A percentile compares a stretch with the other conserved stretches of the same genome.
These are phyloP conservation scores for Melipona beecheii DNA, from an alignment of 2,888 invertebrate species.

Conservation along the genomic window DNA sequence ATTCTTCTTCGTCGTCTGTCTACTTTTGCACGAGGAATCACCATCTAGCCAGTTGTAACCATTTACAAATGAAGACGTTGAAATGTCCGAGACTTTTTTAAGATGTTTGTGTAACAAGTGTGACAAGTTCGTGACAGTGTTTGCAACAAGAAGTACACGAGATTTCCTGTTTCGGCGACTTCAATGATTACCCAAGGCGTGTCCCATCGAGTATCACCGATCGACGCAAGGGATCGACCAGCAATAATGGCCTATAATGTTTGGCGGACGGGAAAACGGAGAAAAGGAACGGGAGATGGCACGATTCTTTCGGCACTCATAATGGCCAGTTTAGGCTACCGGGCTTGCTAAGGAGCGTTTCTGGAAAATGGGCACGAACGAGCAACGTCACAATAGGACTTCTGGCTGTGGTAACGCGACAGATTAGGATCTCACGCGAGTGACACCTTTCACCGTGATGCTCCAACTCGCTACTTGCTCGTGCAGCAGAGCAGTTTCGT, in stretches of 20 bases:
- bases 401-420: constrained; percentile 75
- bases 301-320: constrained; percentile 60
- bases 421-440: constrained; percentile 80
- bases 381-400: constrained; percentile 68
- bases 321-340: constrained; percentile 70
- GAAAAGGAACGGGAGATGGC: constrained; percentile 48
- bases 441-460: constrained; percentile 81
- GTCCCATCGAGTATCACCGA: constrained; percentile 55
- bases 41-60: too few species aligned
- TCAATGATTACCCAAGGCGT: constrained; percentile 27
- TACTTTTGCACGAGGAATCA: too few species aligned
- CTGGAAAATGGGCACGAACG: constrained; percentile 79
- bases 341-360: constrained; percentile 76
- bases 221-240: constrained; percentile 42
- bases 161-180: constrained; percentile 16
- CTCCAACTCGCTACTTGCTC: constrained; percentile 75
- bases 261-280: constrained; percentile 36
- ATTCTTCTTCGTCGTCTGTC: too few species aligned
- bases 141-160: too few species aligned
- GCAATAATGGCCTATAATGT: constrained; percentile 62
- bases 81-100: background rate
- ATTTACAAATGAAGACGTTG: background rate
- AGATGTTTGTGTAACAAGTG: too few species aligned
- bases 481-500: background rate
- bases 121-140: background rate